Evolutionary conservation across 92 coral and sea anemone genomes (phyloP).

Genomic region (Zoanthus solanderi): DNA sequence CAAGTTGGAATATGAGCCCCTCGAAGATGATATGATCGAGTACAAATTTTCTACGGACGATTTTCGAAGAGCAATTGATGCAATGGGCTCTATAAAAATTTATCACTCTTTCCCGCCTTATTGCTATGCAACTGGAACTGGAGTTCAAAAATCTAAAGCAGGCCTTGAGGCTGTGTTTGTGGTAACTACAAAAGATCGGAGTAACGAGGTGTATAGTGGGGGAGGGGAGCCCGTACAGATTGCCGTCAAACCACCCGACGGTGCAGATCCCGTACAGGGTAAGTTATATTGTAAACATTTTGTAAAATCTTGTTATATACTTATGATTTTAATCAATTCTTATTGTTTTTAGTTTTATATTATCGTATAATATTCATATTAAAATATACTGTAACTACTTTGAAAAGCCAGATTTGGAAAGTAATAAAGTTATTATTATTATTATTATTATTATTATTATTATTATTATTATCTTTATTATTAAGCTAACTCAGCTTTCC

Average conservation of each 20-base stretch:
- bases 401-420: too few relatives aligned
- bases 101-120: constrained; percentile 89
- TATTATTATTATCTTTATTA: too few relatives aligned
- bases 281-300: not conserved
- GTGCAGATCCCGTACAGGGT: constrained; percentile 75
- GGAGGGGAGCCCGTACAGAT: constrained; percentile 86
- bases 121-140: constrained; percentile 92
- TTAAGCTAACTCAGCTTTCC: too few relatives aligned
- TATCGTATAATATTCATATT: too few relatives aligned
- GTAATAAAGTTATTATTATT: too few relatives aligned
- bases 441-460: too few relatives aligned
- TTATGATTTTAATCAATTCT: too few relatives aligned
- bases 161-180: constrained; percentile 96
- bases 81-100: constrained; percentile 80
- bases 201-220: constrained; percentile 87
- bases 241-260: constrained; percentile 89
- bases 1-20: constrained; percentile 81
- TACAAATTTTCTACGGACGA: constrained; percentile 85
- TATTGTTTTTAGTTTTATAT: too few relatives aligned
- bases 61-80: constrained; percentile 84
- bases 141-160: constrained; percentile 90
- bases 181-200: constrained; percentile 90
- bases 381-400: too few relatives aligned
- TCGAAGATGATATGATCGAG: constrained; percentile 92
- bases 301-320: too few relatives aligned